Evolutionary conservation across 92 coral and sea anemone genomes (phyloP), one percentile per base, ranked within the genome.

Genomic region (Paragorgia papillata): DNA sequence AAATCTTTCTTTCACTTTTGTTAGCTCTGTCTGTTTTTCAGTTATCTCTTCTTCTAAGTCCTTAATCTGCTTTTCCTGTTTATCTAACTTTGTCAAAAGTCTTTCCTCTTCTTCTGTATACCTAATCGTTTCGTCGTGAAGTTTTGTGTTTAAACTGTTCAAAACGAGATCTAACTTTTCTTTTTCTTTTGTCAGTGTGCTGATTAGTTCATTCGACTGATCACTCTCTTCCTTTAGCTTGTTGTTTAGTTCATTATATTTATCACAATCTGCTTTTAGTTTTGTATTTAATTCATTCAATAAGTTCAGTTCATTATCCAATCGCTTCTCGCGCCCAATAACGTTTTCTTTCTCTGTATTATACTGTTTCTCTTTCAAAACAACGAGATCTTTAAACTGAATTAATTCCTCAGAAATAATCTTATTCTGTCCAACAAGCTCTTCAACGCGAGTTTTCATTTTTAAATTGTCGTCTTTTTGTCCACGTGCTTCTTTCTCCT

Each of bases 281-380:
- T 75, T 75, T 1, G 69, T 75, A 32, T 75, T 75, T 19, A 71
- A 55, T 39, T 53, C 78, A 26, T 69, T 69, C 26, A 69, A 30
- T 14, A 71, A 37, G 20, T 71, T 71, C 50, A 71, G 33, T 32
- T 71, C 65, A 71, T 34, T 71, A 10, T 71, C 49, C 78, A 71
- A 7, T 40, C 64, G 53, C 41, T 53, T 54, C 32, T 71, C 78
- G 17, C 78, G 34, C 5, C 37, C 64, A 4, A n/a, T 32, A 19
- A 53, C 0, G 15, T 71, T 53, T 18, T 17, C 28, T 10, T 29
- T 51, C 51, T 71, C 78, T n/a, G 10, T 35, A 33, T 71, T 71
- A 32, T 22, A 12, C 20, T 71, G 48, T 12, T 55, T 21, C 41
- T 71, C 76, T 69, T 69, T 69, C 18, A 15, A 4, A 31, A 10